These are phyloP conservation scores for Nephrocerus scutellatus DNA, from an alignment of 2,888 invertebrate species.

Conservation along the genomic window DNA sequence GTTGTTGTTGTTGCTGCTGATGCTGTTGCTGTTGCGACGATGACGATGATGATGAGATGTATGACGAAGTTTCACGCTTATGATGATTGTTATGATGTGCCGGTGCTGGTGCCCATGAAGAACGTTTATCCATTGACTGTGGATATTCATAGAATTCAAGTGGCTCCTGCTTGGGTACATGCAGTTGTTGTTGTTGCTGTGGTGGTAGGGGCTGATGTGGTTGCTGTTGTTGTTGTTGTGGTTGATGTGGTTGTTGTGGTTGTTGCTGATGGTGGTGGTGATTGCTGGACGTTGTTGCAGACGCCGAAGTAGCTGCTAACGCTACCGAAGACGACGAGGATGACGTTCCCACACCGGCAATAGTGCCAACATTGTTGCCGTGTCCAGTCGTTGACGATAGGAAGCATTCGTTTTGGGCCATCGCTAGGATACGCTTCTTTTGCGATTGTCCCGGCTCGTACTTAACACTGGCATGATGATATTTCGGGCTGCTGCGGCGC, in stretches of 20 bases:
- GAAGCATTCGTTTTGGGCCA: constrained; percentile 72
- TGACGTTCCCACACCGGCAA: no score
- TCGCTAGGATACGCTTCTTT: constrained; percentile 81
- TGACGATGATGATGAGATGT: constrained; percentile 32
- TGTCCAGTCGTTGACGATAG: constrained; percentile 50
- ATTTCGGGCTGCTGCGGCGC: constrained; percentile 41
- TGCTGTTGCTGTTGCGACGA: constrained; percentile 27
- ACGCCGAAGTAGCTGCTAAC: constrained; percentile 49
- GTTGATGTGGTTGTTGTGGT: constrained; percentile 4
- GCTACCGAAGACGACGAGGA: no score
- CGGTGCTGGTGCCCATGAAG: constrained; percentile 49
- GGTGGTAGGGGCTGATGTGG: constrained; percentile 16
- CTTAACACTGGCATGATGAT: constrained; percentile 40
- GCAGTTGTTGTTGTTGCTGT: constrained; percentile 35
- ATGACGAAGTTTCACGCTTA: constrained; percentile 45
- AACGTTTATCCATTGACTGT: constrained; percentile 40
- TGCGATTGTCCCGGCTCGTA: constrained; percentile 64
- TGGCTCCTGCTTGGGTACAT: constrained; percentile 48
- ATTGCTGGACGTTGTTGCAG: constrained; percentile 19
- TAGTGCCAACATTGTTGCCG: constrained; percentile 21
- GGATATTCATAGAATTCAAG: constrained; percentile 46
- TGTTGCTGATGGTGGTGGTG: no score
- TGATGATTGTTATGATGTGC: constrained; percentile 46
- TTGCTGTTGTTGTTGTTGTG: constrained; percentile 22
- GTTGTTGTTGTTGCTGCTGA: constrained; percentile 23